Conservation (phyloP, 1,140 invertebrate species). For the Solen grandis region DNA sequence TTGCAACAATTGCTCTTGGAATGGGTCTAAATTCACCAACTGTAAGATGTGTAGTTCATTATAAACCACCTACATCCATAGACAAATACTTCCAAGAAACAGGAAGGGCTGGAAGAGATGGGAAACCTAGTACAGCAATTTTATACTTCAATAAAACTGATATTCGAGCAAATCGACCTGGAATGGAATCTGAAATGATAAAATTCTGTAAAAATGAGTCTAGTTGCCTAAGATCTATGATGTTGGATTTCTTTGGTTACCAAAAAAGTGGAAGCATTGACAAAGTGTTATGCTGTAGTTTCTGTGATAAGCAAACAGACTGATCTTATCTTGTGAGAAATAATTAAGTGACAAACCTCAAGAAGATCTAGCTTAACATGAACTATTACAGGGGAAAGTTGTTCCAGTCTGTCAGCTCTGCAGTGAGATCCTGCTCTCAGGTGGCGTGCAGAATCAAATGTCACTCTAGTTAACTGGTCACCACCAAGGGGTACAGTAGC, state of each 20-base stretch:
- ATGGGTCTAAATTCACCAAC: slow-evolving; percentile 54
- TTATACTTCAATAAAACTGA: slow-evolving; percentile 59
- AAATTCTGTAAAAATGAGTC: slow-evolving; percentile 32
- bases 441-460: slow-evolving; percentile 10
- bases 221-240: slow-evolving; percentile 14
- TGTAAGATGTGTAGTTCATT: slow-evolving; percentile 36
- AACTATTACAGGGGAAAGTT: slow-evolving; percentile 9
- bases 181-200: slow-evolving; percentile 9
- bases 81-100: slow-evolving; percentile 58
- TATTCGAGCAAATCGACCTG: slow-evolving; percentile 15
- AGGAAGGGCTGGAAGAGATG: slow-evolving; percentile 48
- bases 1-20: slow-evolving; percentile 56
- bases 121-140: slow-evolving; percentile 21
- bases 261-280: slow-evolving; percentile 25
- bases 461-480: slow-evolving; percentile 33
- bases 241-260: slow-evolving; percentile 23
- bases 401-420: not conserved
- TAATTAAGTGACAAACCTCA: slow-evolving; percentile 8
- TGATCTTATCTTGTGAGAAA: not conserved
- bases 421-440: slow-evolving; percentile 23
- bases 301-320: slow-evolving; percentile 20
- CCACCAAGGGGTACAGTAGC: slow-evolving; percentile 24
- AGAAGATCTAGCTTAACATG: slow-evolving; percentile 26
- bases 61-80: slow-evolving; percentile 41
- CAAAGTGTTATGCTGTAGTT: not conserved